Evolutionary conservation across 2,888 invertebrate genomes (phyloP).

Genomic region (Actias luna): DNA sequence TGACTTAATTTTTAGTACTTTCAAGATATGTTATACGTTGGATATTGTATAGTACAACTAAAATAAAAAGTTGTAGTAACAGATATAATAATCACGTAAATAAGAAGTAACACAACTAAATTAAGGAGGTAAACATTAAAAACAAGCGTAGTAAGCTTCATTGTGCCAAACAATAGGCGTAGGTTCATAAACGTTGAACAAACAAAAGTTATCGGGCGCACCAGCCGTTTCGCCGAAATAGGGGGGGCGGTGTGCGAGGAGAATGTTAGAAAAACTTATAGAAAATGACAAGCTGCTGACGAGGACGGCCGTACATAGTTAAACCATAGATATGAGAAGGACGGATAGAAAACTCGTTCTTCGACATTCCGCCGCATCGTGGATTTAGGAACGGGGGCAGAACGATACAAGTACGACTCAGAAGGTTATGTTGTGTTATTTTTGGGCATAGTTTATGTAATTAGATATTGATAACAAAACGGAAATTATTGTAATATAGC

Average conservation of each 20-base stretch:
- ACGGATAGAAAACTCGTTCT: slow-evolving; percentile 78
- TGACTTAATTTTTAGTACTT: background rate
- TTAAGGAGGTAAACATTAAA: slow-evolving; percentile 69
- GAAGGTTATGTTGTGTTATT: slow-evolving; percentile 77
- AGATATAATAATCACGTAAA: background rate
- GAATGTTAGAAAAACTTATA: slow-evolving; percentile 82
- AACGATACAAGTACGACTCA: slow-evolving; percentile 78
- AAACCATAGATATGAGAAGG: slow-evolving; percentile 66
- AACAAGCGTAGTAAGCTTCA: slow-evolving; percentile 71
- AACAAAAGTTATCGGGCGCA: slow-evolving; percentile 72
- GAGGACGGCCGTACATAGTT: slow-evolving; percentile 63
- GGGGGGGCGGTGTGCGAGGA: slow-evolving; percentile 68
- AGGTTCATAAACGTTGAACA: slow-evolving; percentile 65
- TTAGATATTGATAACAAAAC: slow-evolving; percentile 56
- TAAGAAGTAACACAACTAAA: slow-evolving; percentile 60
- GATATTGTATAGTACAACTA: background rate
- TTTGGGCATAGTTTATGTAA: slow-evolving; percentile 63
- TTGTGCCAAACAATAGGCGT: slow-evolving; percentile 73
- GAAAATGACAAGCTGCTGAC: slow-evolving; percentile 79
- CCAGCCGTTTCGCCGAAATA: slow-evolving; percentile 72
- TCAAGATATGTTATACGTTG: background rate
- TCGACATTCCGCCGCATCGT: slow-evolving; percentile 79
- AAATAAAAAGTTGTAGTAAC: background rate
- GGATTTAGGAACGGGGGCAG: slow-evolving; percentile 81
- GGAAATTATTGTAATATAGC: too few relatives aligned